phyloP scores from a whole-genome alignment of 2,888 invertebrate species.

The Actias luna region DNA sequence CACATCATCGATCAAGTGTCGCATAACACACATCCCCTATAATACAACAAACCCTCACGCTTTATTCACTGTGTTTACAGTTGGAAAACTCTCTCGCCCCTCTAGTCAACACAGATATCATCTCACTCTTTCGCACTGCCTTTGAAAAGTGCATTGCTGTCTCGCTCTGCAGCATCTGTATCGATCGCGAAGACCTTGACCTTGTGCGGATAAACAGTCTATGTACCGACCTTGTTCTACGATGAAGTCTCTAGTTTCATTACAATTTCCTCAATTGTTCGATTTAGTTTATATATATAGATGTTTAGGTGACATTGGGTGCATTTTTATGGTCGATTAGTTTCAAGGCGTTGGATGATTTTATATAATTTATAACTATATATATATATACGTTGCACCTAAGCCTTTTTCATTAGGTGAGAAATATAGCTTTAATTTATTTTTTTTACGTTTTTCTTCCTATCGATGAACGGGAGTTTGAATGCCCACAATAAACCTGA shows the following conservation, averaged over 20 bases:
- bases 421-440: not conserved
- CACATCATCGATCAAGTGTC: conserved; percentile 3
- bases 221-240: conserved; percentile 52
- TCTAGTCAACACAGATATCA: not conserved
- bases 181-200: conserved; percentile 72
- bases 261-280: not conserved
- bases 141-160: conserved; percentile 27
- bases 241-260: conserved; percentile 10
- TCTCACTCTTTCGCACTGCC: not conserved
- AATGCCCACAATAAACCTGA: too few species aligned
- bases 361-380: not conserved
- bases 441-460: too few species aligned
- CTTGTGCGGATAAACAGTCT: conserved; percentile 49
- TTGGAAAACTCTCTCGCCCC: conserved; percentile 1
- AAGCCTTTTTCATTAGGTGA: not conserved
- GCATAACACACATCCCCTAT: not conserved
- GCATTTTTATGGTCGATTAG: not conserved
- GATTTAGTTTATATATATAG: not conserved
- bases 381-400: too few species aligned
- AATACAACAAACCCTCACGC: not conserved
- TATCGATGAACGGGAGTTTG: too few species aligned
- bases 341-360: not conserved
- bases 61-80: conserved; percentile 1
- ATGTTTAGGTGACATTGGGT: not conserved
- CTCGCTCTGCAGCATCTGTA: conserved; percentile 71